Evolutionary conservation across 2,797 vertebrate genomes (phyloP).

Genomic region (Pseudochaenichthys georgianus): DNA sequence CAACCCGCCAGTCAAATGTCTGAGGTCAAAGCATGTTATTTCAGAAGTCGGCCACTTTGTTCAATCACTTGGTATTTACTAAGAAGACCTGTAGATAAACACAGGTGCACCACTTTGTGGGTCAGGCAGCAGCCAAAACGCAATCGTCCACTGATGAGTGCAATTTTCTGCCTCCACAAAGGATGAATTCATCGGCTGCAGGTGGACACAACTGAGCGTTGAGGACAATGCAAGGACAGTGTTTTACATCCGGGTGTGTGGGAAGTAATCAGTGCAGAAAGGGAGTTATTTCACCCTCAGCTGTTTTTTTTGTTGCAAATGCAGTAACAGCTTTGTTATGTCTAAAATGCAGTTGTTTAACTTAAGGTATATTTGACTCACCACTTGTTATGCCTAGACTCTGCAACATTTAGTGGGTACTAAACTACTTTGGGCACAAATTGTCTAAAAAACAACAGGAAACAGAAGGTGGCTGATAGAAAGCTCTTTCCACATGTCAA

Average conservation of each 20-base stretch:
- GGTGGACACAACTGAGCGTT: conserved; percentile 42
- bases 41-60: conserved; percentile 59
- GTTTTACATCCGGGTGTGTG: conserved; percentile 50
- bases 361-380: conserved; percentile 66
- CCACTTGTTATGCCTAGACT: conserved; percentile 64
- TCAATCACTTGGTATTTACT: conserved; percentile 75
- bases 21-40: conserved; percentile 76
- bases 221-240: conserved; percentile 55
- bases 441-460: conserved; percentile 84
- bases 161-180: conserved; percentile 66
- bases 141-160: conserved; percentile 47
- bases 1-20: conserved; percentile 53
- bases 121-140: conserved; percentile 42
- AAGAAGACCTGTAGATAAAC: conserved; percentile 76
- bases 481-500: conserved; percentile 80
- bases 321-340: conserved; percentile 67
- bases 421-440: conserved; percentile 65
- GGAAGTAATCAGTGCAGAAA: conserved; percentile 58
- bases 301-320: conserved; percentile 55
- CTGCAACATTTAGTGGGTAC: conserved; percentile 71
- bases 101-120: conserved; percentile 74
- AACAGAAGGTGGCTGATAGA: conserved; percentile 79
- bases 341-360: conserved; percentile 53
- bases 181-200: conserved; percentile 51
- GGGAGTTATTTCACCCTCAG: conserved; percentile 59